A percentile compares a stretch with the other conserved stretches of the same genome.
Conservation (phyloP, 2,113 vertebrate species). For the Conger conger region DNA sequence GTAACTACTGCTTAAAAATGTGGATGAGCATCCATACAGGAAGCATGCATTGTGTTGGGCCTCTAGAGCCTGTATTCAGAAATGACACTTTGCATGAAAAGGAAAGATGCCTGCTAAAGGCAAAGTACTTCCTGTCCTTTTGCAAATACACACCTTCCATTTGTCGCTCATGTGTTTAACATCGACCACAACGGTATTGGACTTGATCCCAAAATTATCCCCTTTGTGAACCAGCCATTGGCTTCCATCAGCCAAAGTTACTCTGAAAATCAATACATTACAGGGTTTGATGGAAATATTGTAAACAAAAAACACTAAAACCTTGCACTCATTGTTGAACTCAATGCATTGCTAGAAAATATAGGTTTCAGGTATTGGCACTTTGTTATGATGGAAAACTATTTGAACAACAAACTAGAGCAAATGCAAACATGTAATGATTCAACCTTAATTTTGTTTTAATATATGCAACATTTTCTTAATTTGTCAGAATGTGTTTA, state of each 20-base stretch:
- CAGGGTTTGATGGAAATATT: background rate
- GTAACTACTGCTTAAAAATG: too few relatives aligned
- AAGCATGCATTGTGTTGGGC: background rate
- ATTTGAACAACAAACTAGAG: too few relatives aligned
- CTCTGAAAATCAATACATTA: conserved; percentile 40
- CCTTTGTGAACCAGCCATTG: conserved; percentile 65
- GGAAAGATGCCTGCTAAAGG: conserved; percentile 9
- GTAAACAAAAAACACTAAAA: background rate
- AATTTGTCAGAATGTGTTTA: too few relatives aligned
- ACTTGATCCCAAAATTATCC: conserved; percentile 32
- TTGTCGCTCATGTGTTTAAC: conserved; percentile 50
- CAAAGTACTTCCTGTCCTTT: background rate
- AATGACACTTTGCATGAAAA: background rate
- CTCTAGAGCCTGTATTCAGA: background rate
- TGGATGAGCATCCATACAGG: too few relatives aligned
- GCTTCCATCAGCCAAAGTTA: conserved; percentile 48
- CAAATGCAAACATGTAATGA: too few relatives aligned
- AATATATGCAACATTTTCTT: too few relatives aligned
- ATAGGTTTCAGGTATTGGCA: background rate
- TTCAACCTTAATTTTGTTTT: too few relatives aligned
- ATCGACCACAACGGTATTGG: conserved; percentile 55
- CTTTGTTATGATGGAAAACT: background rate
- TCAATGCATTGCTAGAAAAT: background rate
- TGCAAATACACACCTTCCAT: conserved; percentile 49
- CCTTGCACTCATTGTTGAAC: background rate